A percentile compares a stretch with the other conserved stretches of the same genome.
Conservation (phyloP, 2,888 invertebrate genomes). For the Limnephilus marmoratus region DNA sequence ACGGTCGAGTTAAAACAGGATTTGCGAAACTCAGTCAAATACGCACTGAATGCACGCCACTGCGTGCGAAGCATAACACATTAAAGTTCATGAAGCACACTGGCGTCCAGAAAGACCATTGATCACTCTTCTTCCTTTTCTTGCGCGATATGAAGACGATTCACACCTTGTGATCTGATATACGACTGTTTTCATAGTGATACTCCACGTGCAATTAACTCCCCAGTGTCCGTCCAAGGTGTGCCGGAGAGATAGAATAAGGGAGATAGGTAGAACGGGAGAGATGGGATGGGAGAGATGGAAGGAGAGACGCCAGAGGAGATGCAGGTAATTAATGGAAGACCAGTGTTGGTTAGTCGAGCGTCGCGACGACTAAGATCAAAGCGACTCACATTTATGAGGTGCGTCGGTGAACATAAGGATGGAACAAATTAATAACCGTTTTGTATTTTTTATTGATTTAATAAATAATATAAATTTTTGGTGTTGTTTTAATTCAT, state of each 20-base stretch:
- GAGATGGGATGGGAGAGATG: conserved; percentile 15
- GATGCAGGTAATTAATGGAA: conserved; percentile 55
- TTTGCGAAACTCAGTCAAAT: no score
- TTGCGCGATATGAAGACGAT: conserved; percentile 48
- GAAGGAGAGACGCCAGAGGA: not conserved
- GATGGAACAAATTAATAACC: not conserved
- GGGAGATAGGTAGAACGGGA: not conserved
- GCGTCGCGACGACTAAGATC: conserved; percentile 54
- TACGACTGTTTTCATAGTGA: conserved; percentile 49
- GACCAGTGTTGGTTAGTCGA: conserved; percentile 35
- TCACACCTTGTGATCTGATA: conserved; percentile 56
- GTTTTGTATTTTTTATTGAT: not conserved
- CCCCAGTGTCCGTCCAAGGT: conserved; percentile 28
- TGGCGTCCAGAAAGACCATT: not conserved
- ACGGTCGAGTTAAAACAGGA: no score
- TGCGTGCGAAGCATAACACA: not conserved
- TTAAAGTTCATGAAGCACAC: not conserved
- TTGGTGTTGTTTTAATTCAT: not conserved
- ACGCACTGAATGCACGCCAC: not conserved
- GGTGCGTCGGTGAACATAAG: not conserved
- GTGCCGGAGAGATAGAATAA: not conserved
- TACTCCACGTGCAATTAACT: conserved; percentile 41
- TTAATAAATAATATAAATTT: not conserved
- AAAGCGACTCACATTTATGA: conserved; percentile 51
- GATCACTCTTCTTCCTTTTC: conserved; percentile 25